Evolutionary conservation across 2,888 invertebrate species (phyloP).

Genomic region (Cinara cedri): DNA sequence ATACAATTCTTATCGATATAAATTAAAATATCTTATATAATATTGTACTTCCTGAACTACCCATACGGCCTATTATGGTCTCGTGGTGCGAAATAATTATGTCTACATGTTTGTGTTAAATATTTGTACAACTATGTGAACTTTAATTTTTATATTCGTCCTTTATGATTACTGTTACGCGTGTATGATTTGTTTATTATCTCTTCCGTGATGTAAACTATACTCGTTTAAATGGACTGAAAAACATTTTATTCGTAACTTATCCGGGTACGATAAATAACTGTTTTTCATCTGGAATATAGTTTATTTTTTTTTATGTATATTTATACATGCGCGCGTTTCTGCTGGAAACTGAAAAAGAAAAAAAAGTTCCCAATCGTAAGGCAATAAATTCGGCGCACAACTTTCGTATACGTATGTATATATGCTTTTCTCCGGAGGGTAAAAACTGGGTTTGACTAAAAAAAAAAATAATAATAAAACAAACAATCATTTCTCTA

Average conservation of each 20-base stretch:
- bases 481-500: conserved; percentile 14
- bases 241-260: conserved; percentile 24
- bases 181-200: conserved; percentile 35
- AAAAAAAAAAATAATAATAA: conserved; percentile 13
- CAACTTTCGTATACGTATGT: conserved; percentile 4
- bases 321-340: conserved; percentile 20
- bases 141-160: too few species aligned
- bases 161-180: background rate
- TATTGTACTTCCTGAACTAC: too few species aligned
- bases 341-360: background rate
- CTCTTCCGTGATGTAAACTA: conserved; percentile 17
- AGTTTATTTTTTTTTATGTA: too few species aligned
- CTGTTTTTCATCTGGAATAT: conserved; percentile 28
- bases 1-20: too few species aligned
- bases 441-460: conserved; percentile 29
- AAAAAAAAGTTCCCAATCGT: conserved; percentile 39
- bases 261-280: conserved; percentile 7
- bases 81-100: too few species aligned
- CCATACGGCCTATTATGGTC: too few species aligned
- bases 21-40: too few species aligned
- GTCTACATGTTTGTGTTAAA: too few species aligned
- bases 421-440: conserved; percentile 18
- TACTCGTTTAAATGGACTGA: conserved; percentile 29
- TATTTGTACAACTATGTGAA: too few species aligned
- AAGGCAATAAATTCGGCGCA: conserved; percentile 41